Evolutionary conservation across 2,113 vertebrate genomes (phyloP), one percentile per base, ranked within the genome.

Genomic region (Petroica traversi): DNA sequence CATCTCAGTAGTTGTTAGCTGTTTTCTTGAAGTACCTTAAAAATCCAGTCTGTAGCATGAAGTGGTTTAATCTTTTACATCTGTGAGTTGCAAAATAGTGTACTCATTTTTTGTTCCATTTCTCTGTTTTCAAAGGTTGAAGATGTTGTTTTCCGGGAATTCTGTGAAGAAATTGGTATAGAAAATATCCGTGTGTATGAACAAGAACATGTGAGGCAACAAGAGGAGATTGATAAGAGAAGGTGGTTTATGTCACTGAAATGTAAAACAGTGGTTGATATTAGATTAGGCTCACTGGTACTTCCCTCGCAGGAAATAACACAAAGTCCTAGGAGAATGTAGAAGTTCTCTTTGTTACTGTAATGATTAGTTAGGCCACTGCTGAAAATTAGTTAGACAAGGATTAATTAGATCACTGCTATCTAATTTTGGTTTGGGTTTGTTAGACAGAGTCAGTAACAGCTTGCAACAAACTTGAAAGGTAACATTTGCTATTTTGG

Each of bases 141-240:
- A 97, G 99, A 99, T 95, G 36, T 33, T 74, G 98, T 99, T 95
- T 99, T 99, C 97, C 92, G 7, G 62, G 98, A 99, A 34, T 99
- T 99, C 97, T 99, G 99, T 95, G 98, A 98, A 92, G 98, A 99
- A 97, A 98, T 99, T 26, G 99, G 99, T 8, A 97, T 99, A 80
- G 97, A 97, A 91, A 99, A 98, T 95, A 99, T 99, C 92, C 98
- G 99, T 78, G 98, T 99, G 73, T 99, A 99, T 80, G 99, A 99
- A 79, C 98, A 98, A 96, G 98, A 98, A 84, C 96, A 97, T 41
- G 68, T 99, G 89, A 99, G 98, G 92, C 98, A 98, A 26, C 98
- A 99, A 78, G 97, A 98, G 72, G 99, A 99, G 95, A 93, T 98
- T 10, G 99, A 99, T 94, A 98, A 98, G 89, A 99, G 98, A 97